Base-by-base conservation (phyloP, 2,888 invertebrate species). In the Agrochola circellaris region DNA sequence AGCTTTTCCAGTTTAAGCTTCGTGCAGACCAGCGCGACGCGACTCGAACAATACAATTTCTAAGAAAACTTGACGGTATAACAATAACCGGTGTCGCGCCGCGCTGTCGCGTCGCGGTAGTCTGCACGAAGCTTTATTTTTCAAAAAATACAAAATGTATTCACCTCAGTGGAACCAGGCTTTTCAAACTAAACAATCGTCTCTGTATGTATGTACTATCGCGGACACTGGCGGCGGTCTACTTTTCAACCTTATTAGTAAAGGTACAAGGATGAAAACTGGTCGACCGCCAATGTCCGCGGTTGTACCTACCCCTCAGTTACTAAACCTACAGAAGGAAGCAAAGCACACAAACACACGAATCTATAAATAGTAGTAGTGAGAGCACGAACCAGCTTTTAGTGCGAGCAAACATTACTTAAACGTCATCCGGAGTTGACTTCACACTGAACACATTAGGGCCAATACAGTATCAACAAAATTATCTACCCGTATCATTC, bases 331-430 rank as follows among this genome's bases (percentile, higher is more conserved):
- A 68, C 54, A 66, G 75, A 66, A 65, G 54, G 75, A 66, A 65
- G 54, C 30, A 72, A 69, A 65, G 45, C 38, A 79, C 15, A 83
- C 48, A 74, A 70, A 75, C 72, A 78, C 72, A 77, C 51, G 75
- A 75, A 86, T 85, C 82, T 84, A 87, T 85, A 78, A 68, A 73
- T 86, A 78, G 76, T 23, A 60, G 74, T 67, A 73, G 77, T 34
- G 73, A 71, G 83, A 87, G 79, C 84, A 81, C 82, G 79, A 79
- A 75, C 82, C 77, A 91, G 95, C 95, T 95, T 95, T 95, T 95
- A 95, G 95, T 92, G 92, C 64, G 90, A 88, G 93, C 92, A 95
- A 95, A 95, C 95, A 95, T 95, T 93, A 95, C 95, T 95, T 94
- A 92, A 91, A 92, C 92, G 93, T 90, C 93, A 94, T 95, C 95